phyloP scores from a whole-genome alignment of 2,888 invertebrate species.

The Limnephilus lunatus region DNA sequence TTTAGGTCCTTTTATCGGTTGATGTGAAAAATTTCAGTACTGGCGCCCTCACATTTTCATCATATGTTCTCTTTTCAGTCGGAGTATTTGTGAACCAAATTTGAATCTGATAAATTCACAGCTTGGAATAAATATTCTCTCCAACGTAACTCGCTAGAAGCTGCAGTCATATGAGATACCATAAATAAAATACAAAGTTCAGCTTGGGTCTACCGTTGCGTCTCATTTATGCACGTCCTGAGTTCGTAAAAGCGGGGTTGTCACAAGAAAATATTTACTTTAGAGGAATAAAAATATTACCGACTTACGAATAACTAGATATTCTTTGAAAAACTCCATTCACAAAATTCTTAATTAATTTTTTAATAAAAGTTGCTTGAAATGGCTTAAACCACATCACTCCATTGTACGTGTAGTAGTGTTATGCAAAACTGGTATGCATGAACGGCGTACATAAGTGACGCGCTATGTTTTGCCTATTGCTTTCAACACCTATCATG shows the following conservation, averaged over 20 bases:
- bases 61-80: neutral
- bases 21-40: neutral
- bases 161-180: slow-evolving; percentile 1
- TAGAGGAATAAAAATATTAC: too few species aligned
- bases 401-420: too few species aligned
- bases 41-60: neutral
- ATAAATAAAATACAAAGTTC: slow-evolving; percentile 23
- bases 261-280: neutral
- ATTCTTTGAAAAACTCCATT: too few species aligned
- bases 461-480: too few species aligned
- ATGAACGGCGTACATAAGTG: too few species aligned
- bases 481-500: too few species aligned
- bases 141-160: neutral
- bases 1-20: neutral
- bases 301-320: too few species aligned
- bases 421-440: too few species aligned
- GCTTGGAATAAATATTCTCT: neutral
- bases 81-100: neutral
- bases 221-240: neutral
- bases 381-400: too few species aligned
- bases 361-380: too few species aligned
- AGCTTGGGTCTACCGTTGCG: neutral
- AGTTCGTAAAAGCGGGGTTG: neutral
- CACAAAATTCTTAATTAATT: too few species aligned
- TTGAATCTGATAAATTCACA: slow-evolving; percentile 6